Evolutionary conservation across 2,888 invertebrate species (phyloP).

Genomic region (Acleris literana): DNA sequence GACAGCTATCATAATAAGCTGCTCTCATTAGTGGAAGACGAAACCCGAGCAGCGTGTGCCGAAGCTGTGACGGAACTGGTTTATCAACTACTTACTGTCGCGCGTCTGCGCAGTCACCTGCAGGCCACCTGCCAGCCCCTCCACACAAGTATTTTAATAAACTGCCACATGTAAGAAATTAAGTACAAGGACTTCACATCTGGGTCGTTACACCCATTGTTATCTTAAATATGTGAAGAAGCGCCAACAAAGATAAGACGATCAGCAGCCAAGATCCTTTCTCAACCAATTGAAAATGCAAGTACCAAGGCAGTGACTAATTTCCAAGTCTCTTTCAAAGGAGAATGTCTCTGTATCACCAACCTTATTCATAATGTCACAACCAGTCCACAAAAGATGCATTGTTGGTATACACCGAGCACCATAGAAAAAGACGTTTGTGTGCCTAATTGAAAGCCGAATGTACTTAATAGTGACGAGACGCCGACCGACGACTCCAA

Average conservation of each 20-base stretch:
- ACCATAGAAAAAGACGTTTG: slow-evolving; percentile 30
- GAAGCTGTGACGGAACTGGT: slow-evolving; percentile 52
- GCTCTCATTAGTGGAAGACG: slow-evolving; percentile 20
- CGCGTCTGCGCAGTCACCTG: slow-evolving; percentile 42
- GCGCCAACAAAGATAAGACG: slow-evolving; percentile 25
- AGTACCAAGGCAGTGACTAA: not conserved
- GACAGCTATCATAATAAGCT: slow-evolving; percentile 28
- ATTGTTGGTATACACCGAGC: slow-evolving; percentile 2
- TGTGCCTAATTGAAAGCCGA: slow-evolving; percentile 48
- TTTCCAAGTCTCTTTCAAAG: not conserved
- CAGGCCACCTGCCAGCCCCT: slow-evolving; percentile 50
- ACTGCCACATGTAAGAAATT: slow-evolving; percentile 53
- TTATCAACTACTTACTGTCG: slow-evolving; percentile 54
- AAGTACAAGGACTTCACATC: slow-evolving; percentile 61
- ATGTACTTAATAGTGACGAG: slow-evolving; percentile 52
- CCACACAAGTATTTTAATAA: slow-evolving; percentile 48
- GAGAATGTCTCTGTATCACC: slow-evolving; percentile 1
- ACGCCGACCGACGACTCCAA: slow-evolving; percentile 34
- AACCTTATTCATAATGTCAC: slow-evolving; percentile 7
- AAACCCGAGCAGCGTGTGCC: slow-evolving; percentile 41
- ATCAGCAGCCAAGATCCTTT: slow-evolving; percentile 13
- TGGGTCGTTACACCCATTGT: slow-evolving; percentile 51
- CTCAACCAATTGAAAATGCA: slow-evolving; percentile 5
- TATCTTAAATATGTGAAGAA: slow-evolving; percentile 35
- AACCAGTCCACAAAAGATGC: slow-evolving; percentile 20